phyloP scores from a whole-genome alignment of 2,113 vertebrate species.

The Ictalurus furcatus region DNA sequence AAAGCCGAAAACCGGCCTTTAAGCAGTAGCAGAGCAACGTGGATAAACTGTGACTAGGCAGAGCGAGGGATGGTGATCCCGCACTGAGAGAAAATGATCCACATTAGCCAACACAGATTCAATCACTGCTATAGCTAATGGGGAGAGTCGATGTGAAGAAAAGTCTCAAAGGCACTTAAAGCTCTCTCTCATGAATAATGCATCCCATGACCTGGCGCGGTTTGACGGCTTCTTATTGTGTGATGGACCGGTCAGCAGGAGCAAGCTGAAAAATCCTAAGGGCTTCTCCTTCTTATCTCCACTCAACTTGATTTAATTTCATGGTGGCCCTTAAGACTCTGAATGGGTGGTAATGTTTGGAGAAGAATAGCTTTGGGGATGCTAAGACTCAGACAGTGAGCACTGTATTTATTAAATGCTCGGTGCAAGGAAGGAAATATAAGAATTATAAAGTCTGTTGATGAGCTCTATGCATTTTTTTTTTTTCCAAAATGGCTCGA shows the following conservation, averaged over 20 bases:
- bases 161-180: neutral
- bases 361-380: neutral
- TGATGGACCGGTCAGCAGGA: conserved; percentile 4
- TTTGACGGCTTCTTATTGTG: conserved; percentile 27
- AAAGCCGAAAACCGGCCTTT: neutral
- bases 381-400: neutral
- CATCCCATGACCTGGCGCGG: neutral
- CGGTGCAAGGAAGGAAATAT: neutral
- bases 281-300: neutral
- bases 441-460: neutral
- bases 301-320: conserved; percentile 21
- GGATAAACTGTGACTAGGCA: neutral
- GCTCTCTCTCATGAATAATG: conserved; percentile 10
- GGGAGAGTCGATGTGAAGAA: neutral
- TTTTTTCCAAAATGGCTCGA: neutral
- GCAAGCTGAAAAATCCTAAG: neutral
- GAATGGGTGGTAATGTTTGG: neutral
- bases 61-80: neutral
- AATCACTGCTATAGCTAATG: neutral
- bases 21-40: neutral
- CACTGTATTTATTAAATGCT: neutral
- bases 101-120: neutral
- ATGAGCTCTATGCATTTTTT: neutral
- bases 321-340: conserved; percentile 12
- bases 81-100: neutral